Conservation (phyloP, 2,113 vertebrate species). For the Axis porcinus region DNA sequence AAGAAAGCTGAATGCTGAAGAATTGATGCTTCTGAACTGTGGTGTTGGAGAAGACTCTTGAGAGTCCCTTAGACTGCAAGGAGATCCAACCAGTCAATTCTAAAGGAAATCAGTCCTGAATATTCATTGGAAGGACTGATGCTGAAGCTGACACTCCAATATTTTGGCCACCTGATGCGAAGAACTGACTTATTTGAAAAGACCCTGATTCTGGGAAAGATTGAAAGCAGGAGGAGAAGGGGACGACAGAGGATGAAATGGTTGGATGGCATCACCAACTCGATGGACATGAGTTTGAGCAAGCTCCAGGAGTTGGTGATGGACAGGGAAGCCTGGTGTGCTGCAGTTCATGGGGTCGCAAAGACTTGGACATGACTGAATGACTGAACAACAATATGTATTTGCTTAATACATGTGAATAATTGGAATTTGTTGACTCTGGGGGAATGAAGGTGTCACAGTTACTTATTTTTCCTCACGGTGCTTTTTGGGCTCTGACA, state of each 20-base stretch:
- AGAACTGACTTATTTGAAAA: neutral
- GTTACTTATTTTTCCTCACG: neutral
- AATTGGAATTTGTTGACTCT: neutral
- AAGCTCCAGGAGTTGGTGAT: neutral
- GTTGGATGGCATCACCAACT: neutral
- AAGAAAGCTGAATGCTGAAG: neutral
- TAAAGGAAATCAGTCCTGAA: neutral
- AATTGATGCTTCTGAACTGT: neutral
- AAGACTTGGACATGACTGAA: neutral
- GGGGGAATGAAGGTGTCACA: neutral
- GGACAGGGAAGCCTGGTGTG: neutral
- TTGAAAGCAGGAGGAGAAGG: neutral
- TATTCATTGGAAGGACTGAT: neutral
- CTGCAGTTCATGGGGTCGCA: rapidly evolving
- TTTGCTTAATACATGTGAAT: neutral
- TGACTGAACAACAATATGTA: neutral
- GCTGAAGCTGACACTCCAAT: neutral
- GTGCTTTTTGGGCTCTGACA: neutral
- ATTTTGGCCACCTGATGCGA: neutral
- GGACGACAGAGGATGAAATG: neutral
- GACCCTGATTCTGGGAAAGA: neutral
- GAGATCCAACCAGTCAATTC: neutral
- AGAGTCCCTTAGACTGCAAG: neutral
- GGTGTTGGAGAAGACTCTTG: neutral
- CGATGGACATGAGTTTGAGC: neutral